A percentile compares a stretch with the other conserved stretches of the same genome.
phyloP scores from a whole-genome alignment of 2,888 invertebrate species.

The Nowickia ferox region DNA sequence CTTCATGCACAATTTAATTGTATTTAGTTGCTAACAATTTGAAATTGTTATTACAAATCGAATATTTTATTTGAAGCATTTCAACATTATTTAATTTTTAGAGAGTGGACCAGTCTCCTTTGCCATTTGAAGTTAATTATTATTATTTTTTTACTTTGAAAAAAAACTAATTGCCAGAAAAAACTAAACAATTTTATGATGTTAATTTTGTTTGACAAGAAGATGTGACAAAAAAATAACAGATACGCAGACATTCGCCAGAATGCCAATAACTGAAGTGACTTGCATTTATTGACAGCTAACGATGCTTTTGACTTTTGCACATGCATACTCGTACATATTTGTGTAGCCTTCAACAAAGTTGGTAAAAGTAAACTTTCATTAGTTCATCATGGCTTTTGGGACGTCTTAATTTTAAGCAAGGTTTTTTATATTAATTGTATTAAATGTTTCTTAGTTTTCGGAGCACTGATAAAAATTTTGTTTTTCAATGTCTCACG shows the following conservation, averaged over 20 bases:
- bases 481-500: too few relatives aligned
- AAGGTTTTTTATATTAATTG: too few relatives aligned
- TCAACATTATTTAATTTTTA: constrained; percentile 1
- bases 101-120: background rate
- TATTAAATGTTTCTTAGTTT: too few relatives aligned
- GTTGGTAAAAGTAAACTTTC: background rate
- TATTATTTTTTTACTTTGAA: background rate
- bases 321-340: constrained; percentile 9
- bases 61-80: background rate
- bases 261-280: constrained; percentile 35
- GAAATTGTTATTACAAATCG: background rate
- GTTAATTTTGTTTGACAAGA: constrained; percentile 72
- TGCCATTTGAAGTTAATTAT: constrained; percentile 37
- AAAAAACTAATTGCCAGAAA: too few relatives aligned
- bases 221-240: constrained; percentile 20
- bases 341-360: background rate
- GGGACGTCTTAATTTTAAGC: too few relatives aligned
- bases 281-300: constrained; percentile 70
- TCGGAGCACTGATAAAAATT: too few relatives aligned
- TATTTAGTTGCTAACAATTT: background rate
- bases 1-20: constrained; percentile 7
- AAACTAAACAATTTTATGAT: constrained; percentile 8
- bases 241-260: constrained; percentile 1
- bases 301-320: constrained; percentile 68
- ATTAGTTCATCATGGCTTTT: background rate